Evolutionary conservation across 1,140 invertebrate species (phyloP).

Genomic region (Drosophila ohnishii): DNA sequence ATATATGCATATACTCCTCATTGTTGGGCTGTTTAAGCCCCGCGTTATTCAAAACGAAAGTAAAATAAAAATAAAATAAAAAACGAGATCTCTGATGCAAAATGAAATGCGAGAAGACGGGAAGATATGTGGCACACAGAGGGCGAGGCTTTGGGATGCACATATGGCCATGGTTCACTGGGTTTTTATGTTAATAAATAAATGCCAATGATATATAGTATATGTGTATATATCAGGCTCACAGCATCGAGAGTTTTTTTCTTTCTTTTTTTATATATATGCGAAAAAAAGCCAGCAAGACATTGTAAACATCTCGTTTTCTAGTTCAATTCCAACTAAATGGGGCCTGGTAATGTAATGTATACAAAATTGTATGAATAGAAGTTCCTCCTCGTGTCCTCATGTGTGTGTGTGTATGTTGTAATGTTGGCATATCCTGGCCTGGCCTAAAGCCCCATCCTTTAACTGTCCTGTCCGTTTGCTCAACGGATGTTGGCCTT

Average conservation of each 20-base stretch:
- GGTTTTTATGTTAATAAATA: constrained; percentile 80
- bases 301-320: constrained; percentile 76
- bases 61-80: constrained; percentile 41
- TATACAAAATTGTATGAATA: constrained; percentile 61
- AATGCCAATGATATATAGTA: constrained; percentile 50
- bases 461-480: constrained; percentile 23
- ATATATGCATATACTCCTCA: constrained; percentile 18
- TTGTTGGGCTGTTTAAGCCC: constrained; percentile 49
- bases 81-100: constrained; percentile 34
- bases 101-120: constrained; percentile 50
- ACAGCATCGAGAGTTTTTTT: constrained; percentile 30
- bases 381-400: constrained; percentile 2
- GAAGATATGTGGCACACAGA: constrained; percentile 59
- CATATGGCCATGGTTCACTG: constrained; percentile 68
- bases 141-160: constrained; percentile 15
- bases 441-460: constrained; percentile 31
- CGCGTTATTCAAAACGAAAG: constrained; percentile 62
- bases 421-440: constrained; percentile 31
- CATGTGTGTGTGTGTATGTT: constrained; percentile 21
- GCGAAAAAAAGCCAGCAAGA: constrained; percentile 47
- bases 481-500: constrained; percentile 18
- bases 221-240: constrained; percentile 12
- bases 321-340: constrained; percentile 80
- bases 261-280: constrained; percentile 3
- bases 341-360: constrained; percentile 75